Base-by-base conservation (phyloP, 2,888 invertebrate genomes). In the Nephrotoma guestfalica region DNA sequence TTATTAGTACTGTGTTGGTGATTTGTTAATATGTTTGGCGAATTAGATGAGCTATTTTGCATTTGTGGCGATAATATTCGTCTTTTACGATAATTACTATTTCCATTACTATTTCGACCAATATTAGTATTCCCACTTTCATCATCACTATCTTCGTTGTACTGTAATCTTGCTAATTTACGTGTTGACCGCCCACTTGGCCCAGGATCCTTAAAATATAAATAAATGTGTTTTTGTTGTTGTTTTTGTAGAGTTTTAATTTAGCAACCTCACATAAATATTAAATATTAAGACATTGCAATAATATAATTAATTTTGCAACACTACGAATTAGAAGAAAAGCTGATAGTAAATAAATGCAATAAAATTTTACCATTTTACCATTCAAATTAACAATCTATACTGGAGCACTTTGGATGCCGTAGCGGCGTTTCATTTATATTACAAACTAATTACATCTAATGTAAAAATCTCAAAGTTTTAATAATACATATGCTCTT, bases 111-210 rank as follows among this genome's bases (percentile, higher is more conserved):
- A 71, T 91, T 92, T 93, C 89, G 92, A 92, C 71, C 71, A 15
- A 91, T 92, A 13, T 90, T 90, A 0, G 90, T 43, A 45, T 87
- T 83, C 0, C 86, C 89, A 90, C 93, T 93, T 41, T 90, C 91
- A 86, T 93, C 93, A 88, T 93, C 93, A 88, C 93, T 93, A 89
- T 94, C 93, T 90, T 94, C 94, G 91, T 94, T 94, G 91, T 94
- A 94, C 9, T 92, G 92, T 1, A 91, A 91, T 0, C 93, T 92
- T 88, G 93, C 93, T 57, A 91, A 90, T 87, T 91, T 91, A 13
- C 93, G 90, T 6, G 88, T 87, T 83, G 86, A 88, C n/a, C 87
- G 86, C 40, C 41, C 43, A 85, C 42, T 85, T 43, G 85, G 85
- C 7, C 85, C 85, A 5, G 85, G 42, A 85, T 45, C 85, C 85